Evolutionary conservation across 2,797 vertebrate species (phyloP).

Genomic region (Coregonus suidteri): DNA sequence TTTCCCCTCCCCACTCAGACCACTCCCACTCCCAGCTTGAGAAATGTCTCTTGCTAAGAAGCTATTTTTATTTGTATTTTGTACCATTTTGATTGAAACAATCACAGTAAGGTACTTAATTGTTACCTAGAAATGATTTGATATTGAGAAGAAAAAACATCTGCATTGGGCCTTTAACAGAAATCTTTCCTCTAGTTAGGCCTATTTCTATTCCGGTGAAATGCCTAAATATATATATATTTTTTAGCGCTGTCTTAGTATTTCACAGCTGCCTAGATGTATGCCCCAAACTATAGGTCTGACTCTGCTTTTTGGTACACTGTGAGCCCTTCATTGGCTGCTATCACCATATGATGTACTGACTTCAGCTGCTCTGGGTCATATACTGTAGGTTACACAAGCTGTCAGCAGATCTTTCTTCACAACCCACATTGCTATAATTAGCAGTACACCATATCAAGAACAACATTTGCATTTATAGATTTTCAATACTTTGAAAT

Average conservation of each 20-base stretch:
- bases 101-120: no score
- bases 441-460: constrained; percentile 17
- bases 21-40: no score
- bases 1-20: no score
- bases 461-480: constrained; percentile 33
- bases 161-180: no score
- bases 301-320: constrained; percentile 3
- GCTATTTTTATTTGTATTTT: no score
- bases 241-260: not conserved
- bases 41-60: no score
- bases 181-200: not conserved
- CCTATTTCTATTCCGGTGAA: constrained; percentile 2
- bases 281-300: not conserved
- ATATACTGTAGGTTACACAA: constrained; percentile 25
- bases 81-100: no score
- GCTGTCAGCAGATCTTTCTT: constrained; percentile 19
- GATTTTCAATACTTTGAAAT: constrained; percentile 7
- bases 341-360: constrained; percentile 12
- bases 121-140: no score
- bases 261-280: constrained; percentile 8
- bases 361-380: constrained; percentile 32
- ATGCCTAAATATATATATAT: not conserved
- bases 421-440: constrained; percentile 32
- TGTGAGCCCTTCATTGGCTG: not conserved
- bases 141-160: no score